phyloP scores from a whole-genome alignment of 2,888 invertebrate genomes.

The Atethmia centrago region DNA sequence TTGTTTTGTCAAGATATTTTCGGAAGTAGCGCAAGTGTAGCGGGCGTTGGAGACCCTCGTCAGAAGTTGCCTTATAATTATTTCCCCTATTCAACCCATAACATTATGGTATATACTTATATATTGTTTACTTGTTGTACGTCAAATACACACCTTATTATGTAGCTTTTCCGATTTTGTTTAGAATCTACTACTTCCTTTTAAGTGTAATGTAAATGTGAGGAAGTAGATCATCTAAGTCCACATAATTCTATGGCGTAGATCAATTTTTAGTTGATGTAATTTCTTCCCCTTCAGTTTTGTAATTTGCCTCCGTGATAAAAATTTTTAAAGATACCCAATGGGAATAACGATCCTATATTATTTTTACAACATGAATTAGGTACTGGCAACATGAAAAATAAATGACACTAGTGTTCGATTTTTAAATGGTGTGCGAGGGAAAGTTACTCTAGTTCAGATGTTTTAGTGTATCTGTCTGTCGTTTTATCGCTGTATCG shows the following conservation, averaged over 20 bases:
- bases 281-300: neutral
- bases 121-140: constrained; percentile 21
- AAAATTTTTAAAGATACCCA: neutral
- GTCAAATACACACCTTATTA: constrained; percentile 29
- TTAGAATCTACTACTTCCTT: neutral
- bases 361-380: neutral
- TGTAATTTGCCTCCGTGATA: neutral
- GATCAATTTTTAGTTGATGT: no score
- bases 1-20: constrained; percentile 67
- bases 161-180: constrained; percentile 12
- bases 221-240: neutral
- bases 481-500: neutral
- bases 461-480: neutral
- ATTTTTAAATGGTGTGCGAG: neutral
- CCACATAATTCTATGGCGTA: neutral
- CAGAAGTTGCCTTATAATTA: constrained; percentile 78
- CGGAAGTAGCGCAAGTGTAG: constrained; percentile 77
- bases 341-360: neutral
- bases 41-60: constrained; percentile 83
- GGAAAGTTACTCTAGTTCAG: neutral
- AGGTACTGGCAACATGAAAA: neutral
- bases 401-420: neutral
- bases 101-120: constrained; percentile 14
- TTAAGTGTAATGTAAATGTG: constrained; percentile 3
- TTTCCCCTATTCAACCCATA: constrained; percentile 62